Evolutionary conservation across 2,888 invertebrate species (phyloP), one percentile per base, ranked within the genome.

Genomic region (Heteropelma amictum): DNA sequence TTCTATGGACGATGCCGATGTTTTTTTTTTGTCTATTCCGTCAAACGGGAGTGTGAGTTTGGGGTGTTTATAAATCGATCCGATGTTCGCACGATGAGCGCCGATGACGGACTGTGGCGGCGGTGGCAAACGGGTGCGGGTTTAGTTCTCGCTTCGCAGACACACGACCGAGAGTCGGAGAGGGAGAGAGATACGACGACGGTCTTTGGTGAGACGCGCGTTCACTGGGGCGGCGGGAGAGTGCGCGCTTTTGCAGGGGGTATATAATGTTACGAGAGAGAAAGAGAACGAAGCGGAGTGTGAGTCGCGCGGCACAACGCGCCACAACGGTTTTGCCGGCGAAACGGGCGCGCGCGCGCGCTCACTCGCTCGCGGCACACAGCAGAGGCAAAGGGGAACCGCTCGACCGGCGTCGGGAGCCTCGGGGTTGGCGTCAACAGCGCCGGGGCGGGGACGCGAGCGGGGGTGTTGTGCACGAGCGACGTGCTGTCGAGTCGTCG

Each of bases 71-170:
- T 26, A 63, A 63, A 56, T 76, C 63, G 72, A 76, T 70, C 71
- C 74, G 75, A 78, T 83, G 82, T 81, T 83, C 81, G 72, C 83
- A 69, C 81, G 69, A 78, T 79, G 85, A 84, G 80, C 83, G 81
- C 84, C 86, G 85, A 81, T 87, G 84, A 84, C 86, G 83, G 85
- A 88, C 88, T 88, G 87, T 68, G 91, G 91, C 82, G 91, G 91
- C 82, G 86, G 80, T 82, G 82, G 82, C 80, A 82, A 86, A 81
- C 85, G 90, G 82, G 91, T 89, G 75, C 72, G 67, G 68, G 61
- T 73, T 42, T 47, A 10, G 45, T 69, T 69, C 69, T 74, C 65
- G 65, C 51, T 69, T 60, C 42, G 79, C 33, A 58, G 70, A 68
- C 60, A 51, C 56, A 40, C 45, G 49, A 60, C 42, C 38, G 61